These are phyloP conservation scores for Neodiprion lecontei DNA, from an alignment of 1,140 invertebrate species.

Conservation along the genomic window DNA sequence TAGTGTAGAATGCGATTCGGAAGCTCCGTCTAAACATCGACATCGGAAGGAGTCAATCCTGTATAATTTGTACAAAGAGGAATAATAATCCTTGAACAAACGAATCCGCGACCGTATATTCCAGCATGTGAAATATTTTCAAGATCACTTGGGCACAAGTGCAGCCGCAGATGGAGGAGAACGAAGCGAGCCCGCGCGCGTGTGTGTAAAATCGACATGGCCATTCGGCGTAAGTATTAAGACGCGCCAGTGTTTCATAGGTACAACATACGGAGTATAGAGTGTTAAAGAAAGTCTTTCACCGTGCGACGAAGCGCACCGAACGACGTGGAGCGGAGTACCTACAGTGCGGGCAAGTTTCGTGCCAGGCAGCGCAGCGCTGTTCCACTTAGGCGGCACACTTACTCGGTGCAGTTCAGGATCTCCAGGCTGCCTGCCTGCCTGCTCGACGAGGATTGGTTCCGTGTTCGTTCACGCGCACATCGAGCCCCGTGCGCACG, in stretches of 20 bases:
- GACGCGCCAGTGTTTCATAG: constrained; percentile 1
- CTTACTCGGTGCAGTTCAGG: constrained; percentile 57
- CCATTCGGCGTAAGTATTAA: constrained; percentile 2
- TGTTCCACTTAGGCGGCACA: constrained; percentile 63
- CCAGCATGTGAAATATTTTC: too few relatives aligned
- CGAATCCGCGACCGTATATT: too few relatives aligned
- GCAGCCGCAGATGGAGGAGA: too few relatives aligned
- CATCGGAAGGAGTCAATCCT: too few relatives aligned
- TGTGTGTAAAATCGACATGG: too few relatives aligned
- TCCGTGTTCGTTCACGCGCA: neutral
- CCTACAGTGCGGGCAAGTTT: constrained; percentile 53
- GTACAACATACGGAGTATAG: neutral
- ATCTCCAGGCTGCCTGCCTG: constrained; percentile 55
- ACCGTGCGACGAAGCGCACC: constrained; percentile 42
- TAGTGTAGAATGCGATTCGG: too few relatives aligned
- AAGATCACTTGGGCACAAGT: too few relatives aligned
- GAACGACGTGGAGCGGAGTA: constrained; percentile 51
- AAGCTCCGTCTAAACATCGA: too few relatives aligned
- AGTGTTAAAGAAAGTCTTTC: constrained; percentile 62
- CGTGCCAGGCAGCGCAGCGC: constrained; percentile 60
- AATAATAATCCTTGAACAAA: too few relatives aligned
- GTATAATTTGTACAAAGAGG: too few relatives aligned
- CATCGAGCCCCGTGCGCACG: constrained; percentile 19
- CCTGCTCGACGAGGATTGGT: constrained; percentile 26
- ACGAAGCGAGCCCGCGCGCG: too few relatives aligned